Percentiles rank a stretch among this genome's conserved stretches.
phyloP scores from a whole-genome alignment of 2,113 vertebrate genomes.

The Gymnorhina tibicen region DNA sequence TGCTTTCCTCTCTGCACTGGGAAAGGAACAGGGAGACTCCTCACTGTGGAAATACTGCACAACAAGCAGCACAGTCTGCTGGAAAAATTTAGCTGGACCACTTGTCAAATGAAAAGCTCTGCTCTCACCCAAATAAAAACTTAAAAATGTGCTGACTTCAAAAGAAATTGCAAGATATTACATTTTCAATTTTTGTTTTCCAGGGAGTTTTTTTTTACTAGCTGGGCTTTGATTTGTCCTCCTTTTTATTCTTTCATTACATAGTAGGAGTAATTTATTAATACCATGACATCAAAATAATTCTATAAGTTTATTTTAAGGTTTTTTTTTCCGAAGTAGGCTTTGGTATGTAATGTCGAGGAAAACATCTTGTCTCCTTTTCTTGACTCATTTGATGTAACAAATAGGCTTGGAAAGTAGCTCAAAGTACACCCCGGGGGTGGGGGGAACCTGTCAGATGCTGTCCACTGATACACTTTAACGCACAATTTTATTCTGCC shows the following conservation, averaged over 20 bases:
- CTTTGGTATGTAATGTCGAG: background rate
- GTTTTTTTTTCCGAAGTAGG: background rate
- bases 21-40: background rate
- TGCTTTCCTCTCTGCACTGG: background rate
- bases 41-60: background rate
- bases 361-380: background rate
- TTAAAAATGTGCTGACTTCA: background rate
- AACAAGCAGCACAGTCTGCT: background rate
- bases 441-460: background rate
- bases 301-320: background rate
- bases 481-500: background rate
- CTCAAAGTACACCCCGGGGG: background rate
- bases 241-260: background rate
- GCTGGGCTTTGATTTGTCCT: background rate
- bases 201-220: background rate
- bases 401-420: background rate
- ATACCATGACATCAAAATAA: background rate
- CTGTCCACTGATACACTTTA: background rate
- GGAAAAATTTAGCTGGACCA: background rate
- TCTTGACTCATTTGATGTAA: background rate
- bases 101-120: background rate
- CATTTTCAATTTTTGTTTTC: background rate
- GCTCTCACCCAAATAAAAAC: constrained; percentile 16
- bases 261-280: background rate
- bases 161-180: background rate